These are phyloP conservation scores for Eristalis tenax DNA, from an alignment of 2,888 invertebrate species.

Conservation along the genomic window DNA sequence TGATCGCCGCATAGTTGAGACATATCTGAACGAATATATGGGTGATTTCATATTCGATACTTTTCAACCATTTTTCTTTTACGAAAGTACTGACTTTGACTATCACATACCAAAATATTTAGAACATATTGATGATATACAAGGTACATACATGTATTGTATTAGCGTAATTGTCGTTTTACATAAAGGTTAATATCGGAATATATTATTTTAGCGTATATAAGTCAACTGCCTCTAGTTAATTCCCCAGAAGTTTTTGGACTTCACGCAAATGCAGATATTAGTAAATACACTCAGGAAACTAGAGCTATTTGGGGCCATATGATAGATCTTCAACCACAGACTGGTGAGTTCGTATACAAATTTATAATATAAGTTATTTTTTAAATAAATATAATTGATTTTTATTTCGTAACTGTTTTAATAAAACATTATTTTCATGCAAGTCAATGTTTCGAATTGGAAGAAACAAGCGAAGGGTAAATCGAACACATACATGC, in stretches of 20 bases:
- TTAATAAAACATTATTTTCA: slow-evolving; percentile 4
- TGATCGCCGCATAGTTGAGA: slow-evolving; percentile 92
- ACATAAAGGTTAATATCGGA: neutral
- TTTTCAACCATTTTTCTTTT: slow-evolving; percentile 96
- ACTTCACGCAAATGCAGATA: slow-evolving; percentile 96
- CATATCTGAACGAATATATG: slow-evolving; percentile 97
- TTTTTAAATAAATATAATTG: neutral
- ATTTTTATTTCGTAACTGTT: neutral
- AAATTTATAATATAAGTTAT: neutral
- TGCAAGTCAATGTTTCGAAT: slow-evolving; percentile 26
- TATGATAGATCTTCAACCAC: slow-evolving; percentile 94
- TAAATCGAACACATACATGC: slow-evolving; percentile 13
- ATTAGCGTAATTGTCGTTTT: neutral
- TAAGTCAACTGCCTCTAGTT: slow-evolving; percentile 90
- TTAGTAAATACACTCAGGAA: slow-evolving; percentile 94
- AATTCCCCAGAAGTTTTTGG: slow-evolving; percentile 96
- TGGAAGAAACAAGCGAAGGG: slow-evolving; percentile 14
- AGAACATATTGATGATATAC: slow-evolving; percentile 48
- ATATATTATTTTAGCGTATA: slow-evolving; percentile 83
- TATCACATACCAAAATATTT: slow-evolving; percentile 87
- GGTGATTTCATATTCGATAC: slow-evolving; percentile 96
- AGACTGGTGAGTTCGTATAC: slow-evolving; percentile 86
- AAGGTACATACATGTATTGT: neutral
- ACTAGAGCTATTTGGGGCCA: slow-evolving; percentile 93
- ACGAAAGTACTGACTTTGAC: slow-evolving; percentile 87